phyloP scores from a whole-genome alignment of 2,797 vertebrate genomes.

The Muraenolepis orangiensis region DNA sequence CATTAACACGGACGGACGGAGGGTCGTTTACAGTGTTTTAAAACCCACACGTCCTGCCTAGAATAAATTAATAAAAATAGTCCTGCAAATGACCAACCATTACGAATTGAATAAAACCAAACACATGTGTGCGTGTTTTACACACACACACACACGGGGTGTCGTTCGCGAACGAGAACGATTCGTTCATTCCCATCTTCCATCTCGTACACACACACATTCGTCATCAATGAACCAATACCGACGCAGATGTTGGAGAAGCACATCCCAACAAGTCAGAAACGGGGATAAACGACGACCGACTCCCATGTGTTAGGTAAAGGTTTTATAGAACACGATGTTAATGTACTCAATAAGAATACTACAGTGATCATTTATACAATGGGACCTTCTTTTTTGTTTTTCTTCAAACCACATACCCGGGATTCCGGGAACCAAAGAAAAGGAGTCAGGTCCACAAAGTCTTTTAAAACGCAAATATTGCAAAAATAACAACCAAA shows the following conservation, averaged over 20 bases:
- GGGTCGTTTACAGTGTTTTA: no score
- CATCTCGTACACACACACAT: background rate
- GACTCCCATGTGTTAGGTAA: slow-evolving; percentile 51
- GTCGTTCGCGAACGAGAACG: no score
- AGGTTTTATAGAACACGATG: slow-evolving; percentile 61
- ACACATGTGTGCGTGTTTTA: no score
- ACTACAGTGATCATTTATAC: slow-evolving; percentile 49
- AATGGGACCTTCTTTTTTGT: slow-evolving; percentile 18
- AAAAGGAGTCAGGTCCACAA: background rate
- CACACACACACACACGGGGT: background rate
- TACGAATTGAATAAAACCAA: no score
- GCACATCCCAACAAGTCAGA: background rate
- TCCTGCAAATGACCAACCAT: no score
- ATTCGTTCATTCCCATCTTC: no score
- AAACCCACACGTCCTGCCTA: no score
- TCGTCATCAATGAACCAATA: background rate
- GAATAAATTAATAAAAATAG: no score
- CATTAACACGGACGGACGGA: no score
- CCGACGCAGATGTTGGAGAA: background rate
- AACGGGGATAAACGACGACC: slow-evolving; percentile 16
- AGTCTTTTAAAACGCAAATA: slow-evolving; percentile 1
- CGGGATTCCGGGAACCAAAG: background rate
- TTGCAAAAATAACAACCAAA: no score
- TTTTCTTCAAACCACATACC: background rate
- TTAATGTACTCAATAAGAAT: slow-evolving; percentile 32